These are phyloP conservation scores for Notarius lentiginosus DNA, from an alignment of 2,113 vertebrate species.

Conservation along the genomic window DNA sequence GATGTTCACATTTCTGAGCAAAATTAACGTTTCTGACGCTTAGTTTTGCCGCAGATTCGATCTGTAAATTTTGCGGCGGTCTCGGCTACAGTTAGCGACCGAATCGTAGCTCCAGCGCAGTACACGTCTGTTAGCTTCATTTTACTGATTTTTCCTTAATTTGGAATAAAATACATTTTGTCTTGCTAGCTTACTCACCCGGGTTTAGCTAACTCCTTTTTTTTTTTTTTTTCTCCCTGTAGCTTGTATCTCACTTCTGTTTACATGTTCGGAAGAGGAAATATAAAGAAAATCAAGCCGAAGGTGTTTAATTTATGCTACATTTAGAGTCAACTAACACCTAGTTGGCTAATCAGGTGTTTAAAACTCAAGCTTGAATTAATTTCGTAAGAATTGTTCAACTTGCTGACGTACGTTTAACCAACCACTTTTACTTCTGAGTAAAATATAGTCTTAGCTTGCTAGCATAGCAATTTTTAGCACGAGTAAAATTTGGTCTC, in stretches of 20 bases:
- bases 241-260: neutral
- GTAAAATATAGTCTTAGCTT: neutral
- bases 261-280: neutral
- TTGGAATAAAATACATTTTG: neutral
- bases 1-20: neutral
- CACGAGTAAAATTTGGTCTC: neutral
- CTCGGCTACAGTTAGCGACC: neutral
- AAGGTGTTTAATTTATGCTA: neutral
- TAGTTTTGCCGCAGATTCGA: neutral
- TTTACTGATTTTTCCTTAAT: neutral
- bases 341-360: neutral
- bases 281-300: neutral
- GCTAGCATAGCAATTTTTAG: neutral
- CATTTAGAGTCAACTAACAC: neutral
- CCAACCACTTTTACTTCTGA: neutral
- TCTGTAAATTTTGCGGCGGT: neutral
- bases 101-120: neutral
- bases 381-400: neutral
- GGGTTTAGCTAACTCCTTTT: neutral
- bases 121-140: neutral
- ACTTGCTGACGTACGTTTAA: neutral
- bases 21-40: neutral
- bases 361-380: neutral
- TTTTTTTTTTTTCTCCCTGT: neutral
- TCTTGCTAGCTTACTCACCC: neutral